Base-by-base conservation (phyloP, 2,113 vertebrate genomes). In the Archilochus colubris region DNA sequence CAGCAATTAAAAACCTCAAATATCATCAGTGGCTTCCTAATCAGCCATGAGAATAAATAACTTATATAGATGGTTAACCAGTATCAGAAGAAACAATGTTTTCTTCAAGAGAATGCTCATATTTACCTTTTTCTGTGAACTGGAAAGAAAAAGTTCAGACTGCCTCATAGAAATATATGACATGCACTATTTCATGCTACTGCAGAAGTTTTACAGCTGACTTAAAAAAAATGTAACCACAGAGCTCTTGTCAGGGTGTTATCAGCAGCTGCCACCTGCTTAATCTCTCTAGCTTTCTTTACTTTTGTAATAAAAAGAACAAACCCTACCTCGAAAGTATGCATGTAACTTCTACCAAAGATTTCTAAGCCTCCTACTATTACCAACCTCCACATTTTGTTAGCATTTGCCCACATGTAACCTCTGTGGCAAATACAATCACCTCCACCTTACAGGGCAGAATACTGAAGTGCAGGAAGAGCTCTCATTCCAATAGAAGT, bases 201-300 rank as follows among this genome's bases (percentile, higher is more conserved):
- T 6, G 31, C 22, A 50, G 25, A 75, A 54, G 57, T 30, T 57
- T 86, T 75, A 38, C 50, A 50, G 12, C 25, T 46, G 36, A 28
- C 38, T 69, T 81, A 17, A 75, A 66, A 91, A 67, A 38, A 75
- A 79, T 9, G 30, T 25, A 84, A 88, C 54, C 51, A 58, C 54
- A 68, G 83, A 31, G 53, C 38, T 62, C 27, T 36, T 36, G 36
- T 46, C 66, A 79, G 83, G 54, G n/a, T 50, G 67, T 80, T 91
- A 89, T 66, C 89, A 87, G 81, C 25, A 86, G 78, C 80, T 85
- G 75, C 59, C 87, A 95, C 89, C 70, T 89, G 89, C 43, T 77
- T 88, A 46, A 88, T 33, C 70, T 87, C 54, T 64, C 86, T n/a
- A 67, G 67, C 51, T 77, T 88, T 53, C 90, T 89, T 92, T 86